Evolutionary conservation across 2,113 vertebrate genomes (phyloP), one percentile per base, ranked within the genome.

Genomic region (Macrotus californicus): DNA sequence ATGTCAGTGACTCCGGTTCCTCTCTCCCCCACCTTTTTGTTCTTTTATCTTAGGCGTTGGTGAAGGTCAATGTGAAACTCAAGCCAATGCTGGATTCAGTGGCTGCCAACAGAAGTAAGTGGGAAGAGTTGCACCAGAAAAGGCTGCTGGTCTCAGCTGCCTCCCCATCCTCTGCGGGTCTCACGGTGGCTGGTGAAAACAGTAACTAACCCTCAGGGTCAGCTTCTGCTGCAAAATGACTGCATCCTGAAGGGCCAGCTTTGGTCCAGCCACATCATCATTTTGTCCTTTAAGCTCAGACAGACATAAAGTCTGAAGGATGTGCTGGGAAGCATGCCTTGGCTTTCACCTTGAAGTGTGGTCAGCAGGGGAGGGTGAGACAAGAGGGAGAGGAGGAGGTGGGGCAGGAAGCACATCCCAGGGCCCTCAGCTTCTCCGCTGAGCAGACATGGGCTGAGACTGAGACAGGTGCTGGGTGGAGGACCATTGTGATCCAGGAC

Each of bases 1-100:
- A 0, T 48, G 9, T 54, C 77, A 72, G 0, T 94, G 92, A 93
- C 83, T 94, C 52, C 52, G 39, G 31, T 92, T 87, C 81, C 31
- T 89, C 46, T 48, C 73, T 90, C 36, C 19, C 43, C 6, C 67
- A 64, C n/a, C 64, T 75, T 43, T 95, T 83, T 76, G 82, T 16
- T 84, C 89, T 91, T 70, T 96, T 97, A 16, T 92, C 97, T 41
- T 91, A 99, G 99, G 99, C 99, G 26, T 97, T 99, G 96, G 99
- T 99, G 95, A 99, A 99, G 97, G 97, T 99, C 96, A 99, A 99
- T 96, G 98, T 97, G 41, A 99, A 99, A 98, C 98, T 99, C 93
- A 99, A 99, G 98, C 99, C 99, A 0, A 99, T 99, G 99, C 95
- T 99, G 94, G 99, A 99, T 94, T 99, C 99, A 0, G 98, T 99